Evolutionary conservation across 1,140 invertebrate genomes (phyloP), one percentile per base, ranked within the genome.

Genomic region (Nymphalis io): DNA sequence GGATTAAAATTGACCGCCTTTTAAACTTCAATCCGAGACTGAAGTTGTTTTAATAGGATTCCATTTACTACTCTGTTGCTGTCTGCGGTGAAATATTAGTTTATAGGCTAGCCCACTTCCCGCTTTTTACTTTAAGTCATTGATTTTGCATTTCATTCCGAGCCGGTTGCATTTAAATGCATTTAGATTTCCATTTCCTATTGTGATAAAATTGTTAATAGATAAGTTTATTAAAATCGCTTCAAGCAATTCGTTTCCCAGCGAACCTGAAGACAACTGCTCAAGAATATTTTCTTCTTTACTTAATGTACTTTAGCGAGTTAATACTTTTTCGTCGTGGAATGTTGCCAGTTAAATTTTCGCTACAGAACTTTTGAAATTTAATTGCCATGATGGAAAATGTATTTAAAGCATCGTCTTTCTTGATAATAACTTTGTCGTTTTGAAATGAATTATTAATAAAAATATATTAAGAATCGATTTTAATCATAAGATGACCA

Each of bases 141-240:
- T 76, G 74, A 76, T 76, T 75, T 73, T 77, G 65, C 73, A 76
- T 79, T 84, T 82, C 78, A 80, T 83, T 81, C 60, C 73, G 79
- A 80, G 72, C 74, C 76, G 62, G 77, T 70, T 76, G 73, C 79
- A 81, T 85, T 89, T 84, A 67, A 67, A 82, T 78, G 74, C 81
- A 82, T 85, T 87, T 82, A 67, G 63, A 83, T 83, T 85, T 82
- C 76, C 72, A 89, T 87, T 87, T 89, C 81, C 70, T 78, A 64
- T 79, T 80, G 78, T 86, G 81, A 86, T 86, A 83, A 84, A 85
- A 86, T 81, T 84, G 75, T 79, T 79, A 81, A 79, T 79, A 80
- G 75, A 75, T 75, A 79, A 81, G 75, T 85, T 82, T 84, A 77
- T 82, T 80, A 80, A 51, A 78, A 76, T 60, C 70, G 60, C 71